phyloP scores from a whole-genome alignment of 2,797 vertebrate genomes.

The Pangasius krempfi region DNA sequence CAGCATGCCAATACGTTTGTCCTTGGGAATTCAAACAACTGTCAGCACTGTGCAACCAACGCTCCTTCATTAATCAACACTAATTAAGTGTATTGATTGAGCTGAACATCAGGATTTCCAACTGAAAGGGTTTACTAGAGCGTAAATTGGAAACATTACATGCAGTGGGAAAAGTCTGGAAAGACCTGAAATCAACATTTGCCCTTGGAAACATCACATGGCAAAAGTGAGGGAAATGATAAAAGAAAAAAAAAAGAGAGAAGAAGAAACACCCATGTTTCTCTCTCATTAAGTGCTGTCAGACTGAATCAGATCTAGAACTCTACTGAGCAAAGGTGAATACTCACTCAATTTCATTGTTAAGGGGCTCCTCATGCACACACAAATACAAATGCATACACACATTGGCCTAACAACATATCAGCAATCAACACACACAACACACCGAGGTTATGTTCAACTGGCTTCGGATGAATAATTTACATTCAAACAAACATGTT shows the following conservation, averaged over 20 bases:
- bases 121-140: slow-evolving; percentile 72
- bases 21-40: slow-evolving; percentile 73
- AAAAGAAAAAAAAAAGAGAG: slow-evolving; percentile 41
- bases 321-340: slow-evolving; percentile 46
- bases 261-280: slow-evolving; percentile 62
- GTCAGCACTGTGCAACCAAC: slow-evolving; percentile 73
- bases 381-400: slow-evolving; percentile 16
- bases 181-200: slow-evolving; percentile 54
- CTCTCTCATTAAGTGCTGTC: slow-evolving; percentile 67
- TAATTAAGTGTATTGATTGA: slow-evolving; percentile 91
- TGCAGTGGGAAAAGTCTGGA: slow-evolving; percentile 50
- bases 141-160: slow-evolving; percentile 65
- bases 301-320: slow-evolving; percentile 59
- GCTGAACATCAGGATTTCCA: slow-evolving; percentile 75
- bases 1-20: slow-evolving; percentile 70
- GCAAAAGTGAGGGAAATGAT: slow-evolving; percentile 63
- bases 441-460: slow-evolving; percentile 46
- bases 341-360: slow-evolving; percentile 53
- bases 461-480: slow-evolving; percentile 9
- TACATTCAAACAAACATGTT: neutral
- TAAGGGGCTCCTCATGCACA: slow-evolving; percentile 31
- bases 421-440: slow-evolving; percentile 25
- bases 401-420: slow-evolving; percentile 34
- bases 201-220: slow-evolving; percentile 64
- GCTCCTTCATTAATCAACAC: slow-evolving; percentile 86